Percentiles rank a stretch among this genome's conserved stretches.
Conservation (phyloP, 2,113 vertebrate species). For the Ictalurus furcatus region DNA sequence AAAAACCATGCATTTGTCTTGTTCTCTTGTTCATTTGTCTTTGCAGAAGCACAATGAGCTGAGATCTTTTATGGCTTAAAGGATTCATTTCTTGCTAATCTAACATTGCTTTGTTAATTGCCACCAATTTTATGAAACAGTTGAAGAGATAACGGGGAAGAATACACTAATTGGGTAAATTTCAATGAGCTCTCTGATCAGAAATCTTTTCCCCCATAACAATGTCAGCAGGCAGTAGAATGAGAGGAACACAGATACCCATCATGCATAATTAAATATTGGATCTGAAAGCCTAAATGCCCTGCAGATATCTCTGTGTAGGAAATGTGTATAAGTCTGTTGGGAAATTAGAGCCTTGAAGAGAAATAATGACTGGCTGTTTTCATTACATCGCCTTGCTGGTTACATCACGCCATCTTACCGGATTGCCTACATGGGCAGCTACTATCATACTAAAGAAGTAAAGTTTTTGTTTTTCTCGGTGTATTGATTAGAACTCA, state of each 20-base stretch:
- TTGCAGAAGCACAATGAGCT: background rate
- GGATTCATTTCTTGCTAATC: slow-evolving; percentile 66
- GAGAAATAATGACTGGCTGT: slow-evolving; percentile 26
- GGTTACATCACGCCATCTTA: background rate
- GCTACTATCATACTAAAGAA: background rate
- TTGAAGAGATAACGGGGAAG: slow-evolving; percentile 58
- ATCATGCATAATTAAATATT: slow-evolving; percentile 32
- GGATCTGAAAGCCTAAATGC: slow-evolving; percentile 3
- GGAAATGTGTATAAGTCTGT: slow-evolving; percentile 25
- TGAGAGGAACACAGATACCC: background rate
- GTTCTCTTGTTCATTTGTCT: background rate
- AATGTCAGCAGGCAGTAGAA: slow-evolving; percentile 26
- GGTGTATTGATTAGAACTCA: background rate
- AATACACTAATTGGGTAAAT: slow-evolving; percentile 29
- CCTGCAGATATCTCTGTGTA: slow-evolving; percentile 4
- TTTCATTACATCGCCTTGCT: slow-evolving; percentile 11
- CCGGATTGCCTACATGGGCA: no score
- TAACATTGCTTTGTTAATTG: slow-evolving; percentile 58
- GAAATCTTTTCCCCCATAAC: background rate
- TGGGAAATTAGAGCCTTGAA: slow-evolving; percentile 40
- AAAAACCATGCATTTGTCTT: background rate
- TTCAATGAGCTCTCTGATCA: background rate
- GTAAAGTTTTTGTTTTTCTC: background rate
- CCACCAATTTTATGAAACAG: slow-evolving; percentile 47
- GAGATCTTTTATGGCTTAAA: slow-evolving; percentile 53